Base-by-base conservation (phyloP, 2,888 invertebrate species). In the Athrips mouffetella region DNA sequence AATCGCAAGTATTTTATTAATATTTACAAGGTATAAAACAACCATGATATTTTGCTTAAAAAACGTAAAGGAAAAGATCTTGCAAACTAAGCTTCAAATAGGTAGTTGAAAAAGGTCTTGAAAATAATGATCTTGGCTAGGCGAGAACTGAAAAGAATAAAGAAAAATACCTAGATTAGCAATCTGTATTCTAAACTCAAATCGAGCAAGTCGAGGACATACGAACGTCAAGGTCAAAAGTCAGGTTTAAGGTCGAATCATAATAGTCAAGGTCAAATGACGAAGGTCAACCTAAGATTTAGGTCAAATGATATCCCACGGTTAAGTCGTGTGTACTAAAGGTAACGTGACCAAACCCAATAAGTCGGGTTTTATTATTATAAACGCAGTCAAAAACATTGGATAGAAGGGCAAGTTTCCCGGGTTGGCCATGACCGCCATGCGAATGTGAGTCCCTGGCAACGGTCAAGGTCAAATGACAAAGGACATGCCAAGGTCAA, bases 1-100 rank as follows among this genome's bases (percentile, higher is more conserved):
- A 60, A 60, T 15, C 30, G 51, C 40, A 47, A 47, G 52, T 42
- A 52, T 52, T 52, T 52, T 52, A 52, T 52, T 52, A 20, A 18
- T 25, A 13, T 13, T 16, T 23, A 40, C 39, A 40, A 10, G 11
- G 7, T 18, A 0, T 8, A 21, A 20, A n/a, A 20, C n/a, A n/a
- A n/a, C n/a, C n/a, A n/a, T n/a, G n/a, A n/a, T n/a, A n/a, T n/a
- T n/a, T n/a, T n/a, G n/a, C n/a, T n/a, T n/a, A n/a, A n/a, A n/a
- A n/a, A n/a, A n/a, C n/a, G n/a, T n/a, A n/a, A n/a, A n/a, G n/a
- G n/a, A n/a, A n/a, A n/a, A n/a, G n/a, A n/a, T n/a, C n/a, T n/a
- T n/a, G n/a, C n/a, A n/a, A n/a, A n/a, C n/a, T n/a, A n/a, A n/a
- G n/a, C n/a, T n/a, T n/a, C n/a, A n/a, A n/a, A n/a, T n/a, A n/a